Percentiles rank a stretch among this genome's conserved stretches.
Conservation (phyloP, 1,140 invertebrate species). For the Euschistus heros region DNA sequence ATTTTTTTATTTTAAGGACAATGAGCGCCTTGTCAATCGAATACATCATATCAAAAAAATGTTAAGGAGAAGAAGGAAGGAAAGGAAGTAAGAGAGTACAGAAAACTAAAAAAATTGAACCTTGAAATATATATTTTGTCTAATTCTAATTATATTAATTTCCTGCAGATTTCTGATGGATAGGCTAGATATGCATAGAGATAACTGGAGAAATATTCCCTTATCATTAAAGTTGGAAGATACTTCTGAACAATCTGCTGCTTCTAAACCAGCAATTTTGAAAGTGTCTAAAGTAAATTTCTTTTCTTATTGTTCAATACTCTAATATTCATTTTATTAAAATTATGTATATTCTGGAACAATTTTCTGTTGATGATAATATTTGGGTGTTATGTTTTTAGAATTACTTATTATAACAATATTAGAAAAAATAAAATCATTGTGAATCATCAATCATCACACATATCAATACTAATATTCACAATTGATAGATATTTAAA, state of each 20-base stretch:
- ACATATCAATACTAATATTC: no score
- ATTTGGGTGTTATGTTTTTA: no score
- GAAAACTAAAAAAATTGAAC: not conserved
- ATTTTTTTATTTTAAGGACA: constrained; percentile 35
- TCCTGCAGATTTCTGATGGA: constrained; percentile 31
- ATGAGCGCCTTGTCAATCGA: constrained; percentile 50
- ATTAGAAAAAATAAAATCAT: no score
- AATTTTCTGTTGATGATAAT: no score
- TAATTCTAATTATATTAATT: constrained; percentile 1
- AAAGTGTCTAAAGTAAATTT: constrained; percentile 9
- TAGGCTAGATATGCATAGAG: constrained; percentile 30
- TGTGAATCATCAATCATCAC: no score
- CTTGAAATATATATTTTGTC: not conserved
- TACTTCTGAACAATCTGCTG: not conserved
- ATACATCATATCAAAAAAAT: constrained; percentile 31
- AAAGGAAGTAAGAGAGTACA: constrained; percentile 28
- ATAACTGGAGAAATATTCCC: constrained; percentile 31
- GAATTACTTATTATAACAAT: no score
- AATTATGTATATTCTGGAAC: no score
- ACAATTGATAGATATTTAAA: no score
- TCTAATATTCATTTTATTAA: no score
- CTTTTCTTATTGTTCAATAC: no score
- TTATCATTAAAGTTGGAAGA: constrained; percentile 27
- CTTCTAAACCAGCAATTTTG: not conserved
- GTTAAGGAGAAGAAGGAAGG: constrained; percentile 28